Evolutionary conservation across 2,888 invertebrate species (phyloP).

Genomic region (Apamea crenata): DNA sequence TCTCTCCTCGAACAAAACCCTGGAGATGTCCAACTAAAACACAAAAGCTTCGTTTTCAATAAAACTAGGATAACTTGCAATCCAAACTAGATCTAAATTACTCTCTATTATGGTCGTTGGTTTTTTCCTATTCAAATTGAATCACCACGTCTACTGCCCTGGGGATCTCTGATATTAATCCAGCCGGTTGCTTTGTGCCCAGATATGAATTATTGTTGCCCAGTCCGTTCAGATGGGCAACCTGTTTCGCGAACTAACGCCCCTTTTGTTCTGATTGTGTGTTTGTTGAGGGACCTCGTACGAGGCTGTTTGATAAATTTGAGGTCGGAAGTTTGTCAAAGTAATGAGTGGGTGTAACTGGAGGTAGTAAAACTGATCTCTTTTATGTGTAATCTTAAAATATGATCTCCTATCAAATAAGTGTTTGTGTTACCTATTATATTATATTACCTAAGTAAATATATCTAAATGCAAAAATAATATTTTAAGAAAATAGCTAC

Average conservation of each 20-base stretch:
- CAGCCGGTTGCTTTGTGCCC: conserved; percentile 67
- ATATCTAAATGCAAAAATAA: too few species aligned
- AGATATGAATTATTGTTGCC: conserved; percentile 74
- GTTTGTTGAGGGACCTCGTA: conserved; percentile 29
- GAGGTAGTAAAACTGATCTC: background rate
- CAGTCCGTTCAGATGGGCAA: conserved; percentile 51
- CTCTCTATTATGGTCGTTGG: conserved; percentile 62
- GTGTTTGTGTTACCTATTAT: too few species aligned
- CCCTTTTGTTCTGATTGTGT: conserved; percentile 54
- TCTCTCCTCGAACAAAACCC: conserved; percentile 29
- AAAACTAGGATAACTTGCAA: conserved; percentile 57
- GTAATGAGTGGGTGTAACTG: background rate
- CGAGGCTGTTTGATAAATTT: conserved; percentile 22
- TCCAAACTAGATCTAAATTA: conserved; percentile 65
- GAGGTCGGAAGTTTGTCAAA: conserved; percentile 16
- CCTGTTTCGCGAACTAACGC: conserved; percentile 55
- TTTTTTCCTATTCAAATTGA: conserved; percentile 80
- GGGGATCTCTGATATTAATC: conserved; percentile 74
- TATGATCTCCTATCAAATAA: too few species aligned
- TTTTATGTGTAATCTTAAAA: too few species aligned
- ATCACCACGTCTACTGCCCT: conserved; percentile 71
- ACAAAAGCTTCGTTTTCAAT: conserved; percentile 57
- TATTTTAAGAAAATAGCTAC: too few species aligned
- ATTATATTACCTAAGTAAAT: too few species aligned
- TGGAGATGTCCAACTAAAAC: conserved; percentile 22